Percentiles rank a stretch among this genome's conserved stretches.
Evolutionary conservation across 1,140 invertebrate species (phyloP).

Genomic region (Samia ricini): DNA sequence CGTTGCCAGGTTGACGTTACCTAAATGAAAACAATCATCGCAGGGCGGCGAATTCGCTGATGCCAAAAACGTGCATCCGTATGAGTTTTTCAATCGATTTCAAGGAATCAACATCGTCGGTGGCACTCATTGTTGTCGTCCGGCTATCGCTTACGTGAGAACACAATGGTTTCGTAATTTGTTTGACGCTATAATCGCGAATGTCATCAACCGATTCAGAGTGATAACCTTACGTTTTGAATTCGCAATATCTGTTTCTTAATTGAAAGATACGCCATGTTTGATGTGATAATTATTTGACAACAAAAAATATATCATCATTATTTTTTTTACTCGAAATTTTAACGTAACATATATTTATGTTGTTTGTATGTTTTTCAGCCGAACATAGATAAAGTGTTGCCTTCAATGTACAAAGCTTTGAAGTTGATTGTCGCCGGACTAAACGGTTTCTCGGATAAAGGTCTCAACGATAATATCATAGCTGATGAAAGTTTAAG

Average conservation of each 20-base stretch:
- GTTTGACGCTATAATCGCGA: conserved; percentile 42
- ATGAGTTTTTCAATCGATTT: conserved; percentile 73
- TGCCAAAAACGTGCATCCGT: conserved; percentile 75
- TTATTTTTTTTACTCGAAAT: too few species aligned
- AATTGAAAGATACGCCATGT: not conserved
- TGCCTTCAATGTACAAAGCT: conserved; percentile 62
- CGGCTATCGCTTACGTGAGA: conserved; percentile 72
- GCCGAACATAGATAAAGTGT: conserved; percentile 44
- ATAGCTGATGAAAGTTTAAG: conserved; percentile 41
- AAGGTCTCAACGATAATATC: conserved; percentile 43
- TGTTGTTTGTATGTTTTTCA: conserved; percentile 37
- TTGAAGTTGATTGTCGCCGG: conserved; percentile 62
- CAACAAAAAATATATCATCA: too few species aligned
- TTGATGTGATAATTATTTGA: not conserved
- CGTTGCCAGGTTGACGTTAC: conserved; percentile 37
- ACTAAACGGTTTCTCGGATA: conserved; percentile 37
- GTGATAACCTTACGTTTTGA: conserved; percentile 26
- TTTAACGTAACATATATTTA: not conserved
- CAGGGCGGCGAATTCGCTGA: conserved; percentile 70
- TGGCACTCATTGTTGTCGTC: conserved; percentile 71
- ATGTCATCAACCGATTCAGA: conserved; percentile 43
- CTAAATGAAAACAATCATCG: conserved; percentile 51
- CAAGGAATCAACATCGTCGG: conserved; percentile 70
- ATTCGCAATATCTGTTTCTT: not conserved
- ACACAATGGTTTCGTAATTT: conserved; percentile 70